Evolutionary conservation across 2,888 invertebrate species (phyloP), one percentile per base, ranked within the genome.

Genomic region (Anoplius nigerrimus): DNA sequence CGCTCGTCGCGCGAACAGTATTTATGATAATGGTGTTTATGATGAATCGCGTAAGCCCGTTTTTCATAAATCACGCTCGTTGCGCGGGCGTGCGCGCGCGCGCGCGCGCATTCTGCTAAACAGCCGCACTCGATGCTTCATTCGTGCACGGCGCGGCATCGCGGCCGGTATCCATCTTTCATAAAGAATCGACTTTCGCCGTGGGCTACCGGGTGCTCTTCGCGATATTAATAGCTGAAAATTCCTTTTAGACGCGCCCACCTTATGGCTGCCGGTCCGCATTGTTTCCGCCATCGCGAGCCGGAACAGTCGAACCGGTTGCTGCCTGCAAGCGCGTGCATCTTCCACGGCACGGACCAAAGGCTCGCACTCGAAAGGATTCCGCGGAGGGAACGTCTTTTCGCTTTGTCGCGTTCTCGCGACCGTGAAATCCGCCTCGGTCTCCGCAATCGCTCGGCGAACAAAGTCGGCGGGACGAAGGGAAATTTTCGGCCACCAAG

Each of bases 11-110:
- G 55, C 21, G 57, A 8, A 21, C 43, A 21, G 66, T 69, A 62
- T 73, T 72, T 73, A 69, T 61, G 62, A 69, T 66, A 69, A 72
- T 62, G 57, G 43, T 13, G 11, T 18, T 54, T 66, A 73, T 69
- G 73, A 73, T 46, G 27, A 63, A 72, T 72, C 65, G 18, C 24
- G 20, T 16, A 22, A 18, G 21, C 15, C 20, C 15, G 42, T 21
- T 51, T 46, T n/a, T 34, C 34, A 34, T 34, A 34, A 34, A 34
- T 34, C 34, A n/a, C n/a, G n/a, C n/a, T n/a, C n/a, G n/a, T 18
- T 13, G 48, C 45, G 45, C n/a, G n/a, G 48, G 13, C 4, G 46
- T 13, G 48, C 48, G 48, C 18, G 48, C 48, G 1, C 48, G 5
- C 4, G 48, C 13, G 8, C 42, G 42, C 13, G 42, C 42, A 8